Percentiles rank a stretch among this genome's conserved stretches.
Conservation (phyloP, 2,113 vertebrate species). For the Tamias sibiricus region DNA sequence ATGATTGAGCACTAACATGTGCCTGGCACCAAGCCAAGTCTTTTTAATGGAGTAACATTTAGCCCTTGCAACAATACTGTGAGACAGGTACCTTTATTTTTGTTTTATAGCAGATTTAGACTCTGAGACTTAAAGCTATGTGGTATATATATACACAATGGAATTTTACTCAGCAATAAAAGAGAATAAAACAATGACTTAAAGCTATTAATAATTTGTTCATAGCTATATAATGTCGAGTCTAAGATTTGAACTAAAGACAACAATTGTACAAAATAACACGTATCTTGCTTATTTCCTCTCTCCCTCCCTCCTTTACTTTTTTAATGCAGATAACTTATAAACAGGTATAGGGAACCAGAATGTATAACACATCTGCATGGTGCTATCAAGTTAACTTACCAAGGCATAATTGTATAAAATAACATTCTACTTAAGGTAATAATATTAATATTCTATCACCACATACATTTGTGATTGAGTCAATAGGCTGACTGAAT, state of each 20-base stretch:
- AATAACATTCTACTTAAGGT: slow-evolving; percentile 28
- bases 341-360: background rate
- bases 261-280: background rate
- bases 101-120: background rate
- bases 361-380: background rate
- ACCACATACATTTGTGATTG: background rate
- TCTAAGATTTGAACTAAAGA: background rate
- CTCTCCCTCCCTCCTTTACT: background rate
- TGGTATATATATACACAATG: too few species aligned
- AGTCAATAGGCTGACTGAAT: background rate
- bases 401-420: background rate
- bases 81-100: background rate
- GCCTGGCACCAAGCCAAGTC: background rate
- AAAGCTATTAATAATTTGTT: slow-evolving; percentile 35
- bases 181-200: too few species aligned
- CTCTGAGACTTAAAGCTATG: background rate
- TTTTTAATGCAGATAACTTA: background rate
- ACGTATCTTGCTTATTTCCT: background rate
- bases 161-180: too few species aligned
- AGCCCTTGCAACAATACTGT: background rate
- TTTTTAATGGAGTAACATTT: background rate
- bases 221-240: background rate
- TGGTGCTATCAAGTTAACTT: background rate
- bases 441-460: background rate
- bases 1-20: background rate